These are phyloP conservation scores for Cuniculus paca DNA, from an alignment of 2,797 vertebrate species.

Conservation along the genomic window DNA sequence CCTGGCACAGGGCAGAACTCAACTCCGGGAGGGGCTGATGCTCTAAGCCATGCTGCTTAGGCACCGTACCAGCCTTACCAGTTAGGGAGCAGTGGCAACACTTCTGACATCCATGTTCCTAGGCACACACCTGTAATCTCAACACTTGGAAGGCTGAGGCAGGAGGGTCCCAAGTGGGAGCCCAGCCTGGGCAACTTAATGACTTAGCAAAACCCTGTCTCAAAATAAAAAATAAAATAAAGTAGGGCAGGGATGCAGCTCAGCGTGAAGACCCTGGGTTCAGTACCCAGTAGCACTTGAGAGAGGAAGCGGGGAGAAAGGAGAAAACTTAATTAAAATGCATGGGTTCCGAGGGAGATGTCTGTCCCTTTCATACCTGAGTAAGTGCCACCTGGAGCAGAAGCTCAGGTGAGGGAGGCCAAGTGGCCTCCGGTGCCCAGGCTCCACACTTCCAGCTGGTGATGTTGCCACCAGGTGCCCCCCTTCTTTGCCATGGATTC, in stretches of 20 bases:
- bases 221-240: background rate
- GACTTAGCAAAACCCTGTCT: background rate
- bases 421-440: background rate
- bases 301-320: background rate
- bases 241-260: background rate
- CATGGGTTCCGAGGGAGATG: background rate
- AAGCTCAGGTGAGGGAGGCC: background rate
- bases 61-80: too few species aligned
- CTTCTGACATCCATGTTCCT: background rate
- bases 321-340: background rate
- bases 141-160: background rate
- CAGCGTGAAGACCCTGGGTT: background rate
- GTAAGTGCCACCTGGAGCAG: background rate
- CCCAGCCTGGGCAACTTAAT: background rate
- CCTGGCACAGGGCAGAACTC: background rate
- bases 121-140: background rate
- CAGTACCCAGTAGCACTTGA: background rate
- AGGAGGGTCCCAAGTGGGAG: background rate
- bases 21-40: background rate
- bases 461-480: background rate
- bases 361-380: background rate
- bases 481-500: background rate
- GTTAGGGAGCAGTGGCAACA: rapidly evolving
- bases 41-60: background rate
- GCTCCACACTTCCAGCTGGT: background rate